Base-by-base conservation (phyloP, 1,140 invertebrate species). In the Ectropis grisescens region DNA sequence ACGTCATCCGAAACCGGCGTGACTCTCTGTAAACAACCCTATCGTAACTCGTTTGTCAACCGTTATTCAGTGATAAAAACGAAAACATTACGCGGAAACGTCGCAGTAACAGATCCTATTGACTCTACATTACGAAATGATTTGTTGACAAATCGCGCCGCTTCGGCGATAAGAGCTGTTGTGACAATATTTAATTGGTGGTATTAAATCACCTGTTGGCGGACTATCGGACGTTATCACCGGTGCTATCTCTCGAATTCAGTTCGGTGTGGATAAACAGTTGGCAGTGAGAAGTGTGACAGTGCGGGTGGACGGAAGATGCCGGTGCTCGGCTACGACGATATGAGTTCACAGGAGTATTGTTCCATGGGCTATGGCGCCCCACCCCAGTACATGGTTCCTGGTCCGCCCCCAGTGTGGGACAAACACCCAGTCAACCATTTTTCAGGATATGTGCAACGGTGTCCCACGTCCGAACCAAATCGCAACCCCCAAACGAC, bases 311-410 rank as follows among this genome's bases (percentile, higher is more conserved):
- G 12, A 11, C 41, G 41, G 53, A 66, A 70, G 33, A 79, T 75
- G 74, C 70, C 66, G 55, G 66, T 64, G 49, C 55, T 67, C 11
- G 61, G 64, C 4, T 57, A 44, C 58, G 62, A 62, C 11, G 65
- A 60, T 47, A 54, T 66, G 49, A 33, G 51, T 10, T 55, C 66
- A 13, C 60, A 72, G 46, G 72, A 78, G 16, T 31, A 68, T 27
- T 72, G 65, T 35, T 37, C 47, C 22, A 48, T 51, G 45, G 53
- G 57, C 9, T 79, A 60, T 34, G 40, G 42, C 1, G 33, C 49
- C 13, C 29, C 56, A 10, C 37, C 57, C 12, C 59, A 65, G 11
- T 69, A 67, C 34, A 49, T 62, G 52, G 26, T 58, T 28, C 56
- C 65, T 11, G 26, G 58, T 28, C 56, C 65, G 11, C 38, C 48